Evolutionary conservation across 2,797 vertebrate species (phyloP), one percentile per base, ranked within the genome.

Genomic region (Meriones psammophilus): DNA sequence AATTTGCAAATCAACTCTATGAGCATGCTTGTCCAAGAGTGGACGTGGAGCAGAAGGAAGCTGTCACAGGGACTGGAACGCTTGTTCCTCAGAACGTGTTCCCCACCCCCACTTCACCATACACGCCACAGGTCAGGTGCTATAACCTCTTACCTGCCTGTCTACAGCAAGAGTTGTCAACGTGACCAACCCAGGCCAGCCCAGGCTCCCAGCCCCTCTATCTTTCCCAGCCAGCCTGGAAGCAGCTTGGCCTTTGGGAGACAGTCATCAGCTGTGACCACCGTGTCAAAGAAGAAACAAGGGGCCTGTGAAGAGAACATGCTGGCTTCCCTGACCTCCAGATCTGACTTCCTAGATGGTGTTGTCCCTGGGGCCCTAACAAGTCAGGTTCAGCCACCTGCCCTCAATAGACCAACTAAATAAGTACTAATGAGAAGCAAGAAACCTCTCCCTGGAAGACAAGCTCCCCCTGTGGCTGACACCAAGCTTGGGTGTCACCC

Each of bases 11-110:
- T 30, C 26, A 93, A 71, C 86, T n/a, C 15, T 24, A 26, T 20
- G 24, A 77, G 12, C 10, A 14, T 10, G 30, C 71, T 90, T 94
- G 80, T 64, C 71, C 42, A 20, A 68, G 24, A 58, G 36, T 17
- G 80, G 22, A 69, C 22, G 93, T 88, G 26, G 46, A 39, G 24
- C 24, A 97, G 79, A 87, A 28, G 4, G 26, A 93, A 66, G 36
- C 3, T 42, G 73, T 30, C 81, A 74, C 6, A 2, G 56, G 39
- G 17, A 88, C 46, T 42, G 71, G n/a, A 85, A 90, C 3, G 9
- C 22, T 50, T 17, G 8, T 13, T 94, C 69, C 54, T 54, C 73
- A 76, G 90, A 46, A 22, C 12, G 64, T 8, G 39, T 64, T 33
- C 64, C 28, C 18, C 2, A 22, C 26, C n/a, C 13, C 24, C n/a